phyloP scores from a whole-genome alignment of 2,888 invertebrate species.

The Ligdia adustata region DNA sequence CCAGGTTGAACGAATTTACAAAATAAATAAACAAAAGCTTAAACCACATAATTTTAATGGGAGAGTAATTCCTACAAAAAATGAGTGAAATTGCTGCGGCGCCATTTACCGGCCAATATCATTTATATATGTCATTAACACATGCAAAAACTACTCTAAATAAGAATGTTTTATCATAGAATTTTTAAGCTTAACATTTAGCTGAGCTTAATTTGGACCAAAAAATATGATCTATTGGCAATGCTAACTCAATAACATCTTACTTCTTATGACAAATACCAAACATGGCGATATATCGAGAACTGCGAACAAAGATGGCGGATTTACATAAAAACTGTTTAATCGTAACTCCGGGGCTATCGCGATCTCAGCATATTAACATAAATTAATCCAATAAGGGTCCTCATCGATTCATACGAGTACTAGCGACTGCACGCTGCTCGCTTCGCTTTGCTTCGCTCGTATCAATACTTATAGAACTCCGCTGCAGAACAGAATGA shows the following conservation, averaged over 20 bases:
- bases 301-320: slow-evolving; percentile 73
- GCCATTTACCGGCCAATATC: too few relatives aligned
- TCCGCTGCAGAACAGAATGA: not conserved
- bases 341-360: slow-evolving; percentile 75
- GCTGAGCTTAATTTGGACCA: too few relatives aligned
- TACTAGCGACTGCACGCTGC: slow-evolving; percentile 9
- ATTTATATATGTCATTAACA: too few relatives aligned
- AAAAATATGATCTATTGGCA: too few relatives aligned
- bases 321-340: slow-evolving; percentile 78
- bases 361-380: slow-evolving; percentile 68
- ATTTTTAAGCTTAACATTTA: too few relatives aligned
- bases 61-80: too few relatives aligned
- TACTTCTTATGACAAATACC: slow-evolving; percentile 28
- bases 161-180: slow-evolving; percentile 7
- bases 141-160: too few relatives aligned
- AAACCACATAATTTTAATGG: too few relatives aligned
- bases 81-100: too few relatives aligned
- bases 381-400: slow-evolving; percentile 49
- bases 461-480: not conserved
- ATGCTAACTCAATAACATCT: too few relatives aligned
- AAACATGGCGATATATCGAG: slow-evolving; percentile 50
- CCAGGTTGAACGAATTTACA: too few relatives aligned
- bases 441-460: not conserved
- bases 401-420: slow-evolving; percentile 38
- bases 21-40: too few relatives aligned